Evolutionary conservation across 1,140 invertebrate species (phyloP), one percentile per base, ranked within the genome.

Genomic region (Nasonia longicornis): DNA sequence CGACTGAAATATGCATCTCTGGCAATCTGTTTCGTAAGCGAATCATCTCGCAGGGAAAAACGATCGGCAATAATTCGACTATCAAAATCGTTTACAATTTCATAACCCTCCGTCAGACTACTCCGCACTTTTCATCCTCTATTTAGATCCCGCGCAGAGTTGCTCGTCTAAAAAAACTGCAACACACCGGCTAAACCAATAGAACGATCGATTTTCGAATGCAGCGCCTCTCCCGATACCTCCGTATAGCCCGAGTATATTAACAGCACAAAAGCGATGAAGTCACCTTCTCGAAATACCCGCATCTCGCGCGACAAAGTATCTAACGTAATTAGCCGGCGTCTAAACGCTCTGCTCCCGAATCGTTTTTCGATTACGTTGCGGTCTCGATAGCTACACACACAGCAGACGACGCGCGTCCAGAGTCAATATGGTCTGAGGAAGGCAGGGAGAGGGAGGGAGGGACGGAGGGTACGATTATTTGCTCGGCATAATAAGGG

Each of bases 401-500:
- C 20, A 58, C 52, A 58, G 52, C 20, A 77, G 20, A 26, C 48
- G n/a, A 72, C 38, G 64, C 1, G 67, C 69, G 48, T 26, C 29
- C n/a, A 74, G 26, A 83, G 76, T 79, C 80, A 81, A 83, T 81
- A 80, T 79, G 76, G 38, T 42, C 38, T 42, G 0, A 11, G 38
- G 7, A 10, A 42, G 81, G 29, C 0, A 42, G 38, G 38, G 38
- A 42, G 81, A n/a, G 58, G 31, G 48, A 63, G 10, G 16, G 80
- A 67, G 63, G 42, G 14, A n/a, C 79, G 6, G 11, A 80, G 76
- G 69, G 63, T 48, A 71, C 10, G 73, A 71, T 78, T 83, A 84
- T 83, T 84, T 80, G 77, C 80, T 83, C 52, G 22, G 77, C 80
- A 79, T 74, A 80, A 82, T 72, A 75, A 83, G 82, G 73, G 63